Conservation (phyloP, 2,797 vertebrate species). For the Epinephelus coioides region DNA sequence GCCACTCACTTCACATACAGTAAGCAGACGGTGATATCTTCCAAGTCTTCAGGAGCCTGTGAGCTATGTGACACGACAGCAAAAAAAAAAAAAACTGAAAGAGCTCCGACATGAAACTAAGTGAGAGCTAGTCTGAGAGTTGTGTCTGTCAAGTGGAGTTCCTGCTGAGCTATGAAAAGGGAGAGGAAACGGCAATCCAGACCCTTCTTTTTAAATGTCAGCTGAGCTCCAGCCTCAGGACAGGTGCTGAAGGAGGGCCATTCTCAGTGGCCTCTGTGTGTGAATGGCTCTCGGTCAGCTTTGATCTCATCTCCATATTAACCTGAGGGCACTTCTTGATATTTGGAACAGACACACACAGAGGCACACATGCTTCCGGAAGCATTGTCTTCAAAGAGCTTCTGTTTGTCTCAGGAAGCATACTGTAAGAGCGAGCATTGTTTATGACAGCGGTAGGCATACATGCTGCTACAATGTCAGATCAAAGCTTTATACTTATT, state of each 20-base stretch:
- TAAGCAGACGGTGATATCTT: background rate
- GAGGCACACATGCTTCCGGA: constrained; percentile 7
- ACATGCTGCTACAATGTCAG: background rate
- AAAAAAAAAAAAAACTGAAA: constrained; percentile 42
- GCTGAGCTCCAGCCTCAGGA: constrained; percentile 60
- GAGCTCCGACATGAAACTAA: constrained; percentile 50
- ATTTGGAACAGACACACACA: constrained; percentile 60
- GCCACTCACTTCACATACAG: constrained; percentile 6
- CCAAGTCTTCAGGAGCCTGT: constrained; percentile 1
- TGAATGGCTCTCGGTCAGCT: constrained; percentile 67
- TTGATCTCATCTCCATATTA: constrained; percentile 75
- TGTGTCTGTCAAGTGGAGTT: constrained; percentile 63
- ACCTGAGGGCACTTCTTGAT: constrained; percentile 66
- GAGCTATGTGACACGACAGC: constrained; percentile 20
- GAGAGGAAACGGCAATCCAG: constrained; percentile 34
- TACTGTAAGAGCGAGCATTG: background rate
- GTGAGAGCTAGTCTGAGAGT: constrained; percentile 39
- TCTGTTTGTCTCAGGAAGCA: constrained; percentile 35
- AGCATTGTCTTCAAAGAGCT: constrained; percentile 45
- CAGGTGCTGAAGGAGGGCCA: constrained; percentile 49
- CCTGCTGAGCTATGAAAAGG: constrained; percentile 41
- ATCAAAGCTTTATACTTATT: constrained; percentile 13
- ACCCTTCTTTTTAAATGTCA: constrained; percentile 75
- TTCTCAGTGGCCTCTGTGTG: constrained; percentile 54
- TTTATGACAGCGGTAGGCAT: constrained; percentile 2